phyloP scores from a whole-genome alignment of 2,113 vertebrate species.

The Herpetotheres cachinnans region DNA sequence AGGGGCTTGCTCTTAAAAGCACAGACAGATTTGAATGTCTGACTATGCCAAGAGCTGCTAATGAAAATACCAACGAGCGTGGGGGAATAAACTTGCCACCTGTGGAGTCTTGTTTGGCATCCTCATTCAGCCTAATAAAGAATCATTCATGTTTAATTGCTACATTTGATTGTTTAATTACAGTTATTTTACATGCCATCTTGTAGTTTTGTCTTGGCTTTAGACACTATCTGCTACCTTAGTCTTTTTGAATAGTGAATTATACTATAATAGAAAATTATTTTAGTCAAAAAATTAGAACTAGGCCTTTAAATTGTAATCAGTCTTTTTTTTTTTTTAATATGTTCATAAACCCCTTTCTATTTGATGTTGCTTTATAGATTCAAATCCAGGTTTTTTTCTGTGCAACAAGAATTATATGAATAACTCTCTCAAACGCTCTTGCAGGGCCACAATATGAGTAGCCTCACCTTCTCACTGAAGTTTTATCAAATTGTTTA shows the following conservation, averaged over 20 bases:
- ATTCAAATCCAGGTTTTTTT: neutral
- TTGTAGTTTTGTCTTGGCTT: conserved; percentile 37
- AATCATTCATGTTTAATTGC: conserved; percentile 65
- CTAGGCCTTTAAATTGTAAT: neutral
- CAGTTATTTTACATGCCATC: conserved; percentile 59
- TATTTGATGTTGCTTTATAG: neutral
- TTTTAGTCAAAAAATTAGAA: conserved; percentile 13
- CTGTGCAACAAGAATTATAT: neutral
- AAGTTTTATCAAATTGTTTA: conserved; percentile 26
- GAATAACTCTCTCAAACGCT: neutral
- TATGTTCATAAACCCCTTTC: neutral
- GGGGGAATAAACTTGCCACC: conserved; percentile 48
- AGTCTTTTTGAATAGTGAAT: neutral
- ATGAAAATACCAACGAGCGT: conserved; percentile 22
- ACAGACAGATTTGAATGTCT: neutral
- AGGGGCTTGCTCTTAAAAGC: neutral
- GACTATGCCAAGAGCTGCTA: conserved; percentile 24
- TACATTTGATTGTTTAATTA: conserved; percentile 64
- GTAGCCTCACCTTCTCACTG: neutral
- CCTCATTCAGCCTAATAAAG: conserved; percentile 56
- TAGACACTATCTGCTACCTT: conserved; percentile 44
- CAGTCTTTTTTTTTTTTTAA: too few relatives aligned
- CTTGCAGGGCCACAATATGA: neutral
- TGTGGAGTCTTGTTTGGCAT: conserved; percentile 56
- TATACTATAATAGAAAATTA: neutral